These are phyloP conservation scores for Ceratina australensis DNA, from an alignment of 1,140 invertebrate species.

Conservation along the genomic window DNA sequence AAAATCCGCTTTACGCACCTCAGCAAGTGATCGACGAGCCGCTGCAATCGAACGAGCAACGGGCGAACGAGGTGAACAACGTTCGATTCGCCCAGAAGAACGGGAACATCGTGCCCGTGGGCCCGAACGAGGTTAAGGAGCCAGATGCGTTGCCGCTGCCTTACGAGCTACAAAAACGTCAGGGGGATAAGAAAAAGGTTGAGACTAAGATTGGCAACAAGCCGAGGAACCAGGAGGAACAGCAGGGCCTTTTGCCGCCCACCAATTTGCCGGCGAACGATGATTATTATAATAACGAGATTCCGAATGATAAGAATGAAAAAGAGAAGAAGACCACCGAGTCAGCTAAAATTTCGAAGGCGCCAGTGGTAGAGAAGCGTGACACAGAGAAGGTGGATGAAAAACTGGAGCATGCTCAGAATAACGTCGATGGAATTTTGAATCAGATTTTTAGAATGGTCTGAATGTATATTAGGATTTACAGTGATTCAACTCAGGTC, in stretches of 20 bases:
- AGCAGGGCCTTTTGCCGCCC: not conserved
- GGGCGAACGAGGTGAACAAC: constrained; percentile 45
- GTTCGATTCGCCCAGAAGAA: constrained; percentile 66
- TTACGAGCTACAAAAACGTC: constrained; percentile 42
- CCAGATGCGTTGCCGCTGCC: constrained; percentile 48
- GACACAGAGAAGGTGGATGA: constrained; percentile 22
- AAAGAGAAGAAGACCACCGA: too few species aligned
- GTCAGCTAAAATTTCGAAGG: too few species aligned
- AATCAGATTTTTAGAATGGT: constrained; percentile 18
- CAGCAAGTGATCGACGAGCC: constrained; percentile 56
- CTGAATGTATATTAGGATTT: not conserved
- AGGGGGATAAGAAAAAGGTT: not conserved
- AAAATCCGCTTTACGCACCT: constrained; percentile 67
- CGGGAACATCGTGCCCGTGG: constrained; percentile 71
- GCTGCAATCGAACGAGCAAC: constrained; percentile 49
- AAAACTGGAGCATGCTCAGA: constrained; percentile 44
- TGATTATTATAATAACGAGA: too few species aligned
- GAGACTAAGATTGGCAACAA: not conserved
- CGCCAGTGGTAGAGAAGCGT: not conserved
- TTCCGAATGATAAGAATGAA: too few species aligned
- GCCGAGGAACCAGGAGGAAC: constrained; percentile 11
- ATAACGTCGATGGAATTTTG: constrained; percentile 47
- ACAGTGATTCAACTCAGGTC: not conserved
- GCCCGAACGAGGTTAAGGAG: constrained; percentile 61
- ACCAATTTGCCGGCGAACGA: not conserved